Evolutionary conservation across 2,888 invertebrate species (phyloP).

Genomic region (Pseudococcus viburni): DNA sequence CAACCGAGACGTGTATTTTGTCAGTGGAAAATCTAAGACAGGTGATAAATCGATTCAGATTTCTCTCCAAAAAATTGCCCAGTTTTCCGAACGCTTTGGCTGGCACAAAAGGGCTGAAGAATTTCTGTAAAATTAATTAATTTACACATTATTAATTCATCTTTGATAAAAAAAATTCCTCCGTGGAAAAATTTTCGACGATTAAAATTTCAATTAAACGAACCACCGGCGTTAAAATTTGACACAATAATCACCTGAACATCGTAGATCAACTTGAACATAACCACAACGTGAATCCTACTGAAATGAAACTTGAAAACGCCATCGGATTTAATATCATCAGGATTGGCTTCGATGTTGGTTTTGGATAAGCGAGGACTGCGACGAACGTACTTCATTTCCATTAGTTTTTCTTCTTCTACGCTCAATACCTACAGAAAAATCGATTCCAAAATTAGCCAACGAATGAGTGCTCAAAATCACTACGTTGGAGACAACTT

Average conservation of each 20-base stretch:
- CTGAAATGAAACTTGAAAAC: slow-evolving; percentile 81
- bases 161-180: no score
- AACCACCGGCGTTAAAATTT: no score
- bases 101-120: slow-evolving; percentile 55
- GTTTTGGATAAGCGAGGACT: slow-evolving; percentile 75
- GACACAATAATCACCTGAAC: slow-evolving; percentile 74
- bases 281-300: slow-evolving; percentile 80
- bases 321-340: slow-evolving; percentile 78
- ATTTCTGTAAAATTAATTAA: slow-evolving; percentile 53
- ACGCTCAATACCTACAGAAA: slow-evolving; percentile 78
- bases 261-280: slow-evolving; percentile 78
- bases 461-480: not conserved
- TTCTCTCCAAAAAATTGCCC: slow-evolving; percentile 70
- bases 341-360: slow-evolving; percentile 73
- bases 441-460: slow-evolving; percentile 41
- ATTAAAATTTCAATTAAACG: no score
- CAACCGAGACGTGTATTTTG: slow-evolving; percentile 77
- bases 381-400: slow-evolving; percentile 83
- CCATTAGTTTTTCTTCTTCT: slow-evolving; percentile 85
- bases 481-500: not conserved
- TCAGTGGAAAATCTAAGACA: slow-evolving; percentile 74
- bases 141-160: not conserved
- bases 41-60: slow-evolving; percentile 71
- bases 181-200: no score
- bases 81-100: not conserved